Percentiles rank a stretch among this genome's conserved stretches.
Conservation (phyloP, 2,888 invertebrate genomes). For the Hermaeophaga mercurialis region DNA sequence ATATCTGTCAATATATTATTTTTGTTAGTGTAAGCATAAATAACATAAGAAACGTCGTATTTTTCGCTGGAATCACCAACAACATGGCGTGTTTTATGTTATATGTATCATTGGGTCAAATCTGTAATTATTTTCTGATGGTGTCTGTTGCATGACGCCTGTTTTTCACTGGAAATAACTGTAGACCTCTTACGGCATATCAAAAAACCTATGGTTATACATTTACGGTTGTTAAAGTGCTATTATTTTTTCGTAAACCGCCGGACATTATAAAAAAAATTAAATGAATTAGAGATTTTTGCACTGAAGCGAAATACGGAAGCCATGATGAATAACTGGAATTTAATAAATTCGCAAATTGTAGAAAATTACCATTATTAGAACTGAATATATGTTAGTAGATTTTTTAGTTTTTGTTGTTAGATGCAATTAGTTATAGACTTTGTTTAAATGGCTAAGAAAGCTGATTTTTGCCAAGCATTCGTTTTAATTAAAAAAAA, state of each 20-base stretch:
- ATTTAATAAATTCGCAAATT: no score
- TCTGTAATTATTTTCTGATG: conserved; percentile 19
- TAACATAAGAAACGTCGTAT: no score
- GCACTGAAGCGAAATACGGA: neutral
- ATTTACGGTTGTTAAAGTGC: conserved; percentile 10
- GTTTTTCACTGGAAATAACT: conserved; percentile 13
- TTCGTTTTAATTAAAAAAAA: no score
- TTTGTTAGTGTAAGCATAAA: no score
- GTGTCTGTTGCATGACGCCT: conserved; percentile 15
- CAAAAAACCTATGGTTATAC: conserved; percentile 11
- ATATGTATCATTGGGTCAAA: conserved; percentile 31
- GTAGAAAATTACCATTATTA: no score
- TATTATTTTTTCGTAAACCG: conserved; percentile 7
- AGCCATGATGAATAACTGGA: neutral
- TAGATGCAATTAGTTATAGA: no score
- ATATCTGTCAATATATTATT: no score
- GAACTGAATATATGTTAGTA: no score
- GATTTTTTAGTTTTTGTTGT: no score
- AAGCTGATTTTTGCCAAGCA: no score
- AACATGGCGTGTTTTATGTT: conserved; percentile 18
- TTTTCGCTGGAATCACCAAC: conserved; percentile 13
- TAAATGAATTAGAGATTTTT: conserved; percentile 7
- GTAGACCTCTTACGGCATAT: conserved; percentile 14
- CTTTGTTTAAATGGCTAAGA: no score
- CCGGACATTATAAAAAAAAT: conserved; percentile 3